Percentiles rank a stretch among this genome's conserved stretches.
Conservation (phyloP, 1,140 invertebrate species). For the Caerostris extrusa region DNA sequence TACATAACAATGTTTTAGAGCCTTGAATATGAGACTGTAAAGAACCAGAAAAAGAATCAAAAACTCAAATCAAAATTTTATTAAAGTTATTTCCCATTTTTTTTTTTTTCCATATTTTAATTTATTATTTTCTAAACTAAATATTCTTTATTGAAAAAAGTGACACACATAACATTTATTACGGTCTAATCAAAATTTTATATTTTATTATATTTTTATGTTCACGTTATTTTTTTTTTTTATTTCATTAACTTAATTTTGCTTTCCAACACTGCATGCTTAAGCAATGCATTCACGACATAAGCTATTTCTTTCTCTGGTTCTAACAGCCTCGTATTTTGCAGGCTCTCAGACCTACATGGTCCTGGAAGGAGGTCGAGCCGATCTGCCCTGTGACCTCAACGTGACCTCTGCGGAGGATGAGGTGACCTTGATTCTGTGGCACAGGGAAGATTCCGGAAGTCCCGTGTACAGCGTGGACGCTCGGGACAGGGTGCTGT, state of each 20-base stretch:
- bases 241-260: too few species aligned
- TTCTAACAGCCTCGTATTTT: conserved; percentile 71
- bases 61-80: too few species aligned
- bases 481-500: conserved; percentile 79
- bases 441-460: conserved; percentile 87
- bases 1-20: too few species aligned
- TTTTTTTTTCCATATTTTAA: too few species aligned
- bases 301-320: conserved; percentile 46
- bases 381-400: conserved; percentile 91
- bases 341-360: conserved; percentile 68
- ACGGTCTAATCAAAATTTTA: too few species aligned
- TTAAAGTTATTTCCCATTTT: too few species aligned
- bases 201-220: too few species aligned
- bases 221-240: too few species aligned
- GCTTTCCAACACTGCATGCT: too few species aligned
- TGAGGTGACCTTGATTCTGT: conserved; percentile 89
- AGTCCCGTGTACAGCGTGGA: conserved; percentile 79
- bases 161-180: too few species aligned
- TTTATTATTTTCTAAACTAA: too few species aligned
- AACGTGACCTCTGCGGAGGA: conserved; percentile 87
- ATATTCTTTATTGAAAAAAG: too few species aligned
- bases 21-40: conserved; percentile 1
- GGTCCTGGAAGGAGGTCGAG: conserved; percentile 88
- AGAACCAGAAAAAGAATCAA: conserved; percentile 1
- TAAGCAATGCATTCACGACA: background rate